Evolutionary conservation across 2,888 invertebrate species (phyloP), one percentile per base, ranked within the genome.

Genomic region (Scrobipalpa atriplicella): DNA sequence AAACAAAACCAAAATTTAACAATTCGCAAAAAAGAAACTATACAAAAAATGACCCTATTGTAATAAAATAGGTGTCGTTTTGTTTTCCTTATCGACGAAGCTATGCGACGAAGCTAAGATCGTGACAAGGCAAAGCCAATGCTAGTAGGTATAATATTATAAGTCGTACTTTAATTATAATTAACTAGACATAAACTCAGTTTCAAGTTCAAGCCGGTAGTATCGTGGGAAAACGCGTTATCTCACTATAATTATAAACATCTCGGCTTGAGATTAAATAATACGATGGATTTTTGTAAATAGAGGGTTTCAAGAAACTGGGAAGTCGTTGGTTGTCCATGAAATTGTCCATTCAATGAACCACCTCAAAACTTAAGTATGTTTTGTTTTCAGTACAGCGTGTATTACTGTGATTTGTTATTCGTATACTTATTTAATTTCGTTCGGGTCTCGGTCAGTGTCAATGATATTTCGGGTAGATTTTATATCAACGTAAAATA

Each of bases 201-300:
- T 70, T 66, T 72, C 72, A 72, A 72, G 72, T 66, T 66, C 70
- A 71, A 58, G 66, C 36, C 36, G 36, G 51, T 61, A 63, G 62
- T 66, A 62, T 65, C 72, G 72, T 72, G 72, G 70, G 72, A 72
- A 72, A 58, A 66, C 62, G 51, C 51, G n/a, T 66, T 66, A 66
- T 64, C 64, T 54, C 19, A 36, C 54, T 38, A 38, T 52, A 63
- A 63, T 63, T 52, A 63, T 63, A 63, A 63, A 36, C 63, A 63
- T 63, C 63, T 9, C 52, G 18, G 52, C 38, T 52, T 52, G 19
- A 18, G 52, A 63, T 38, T 63, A 52, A 52, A 63, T 63, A 63
- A 63, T 63, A 63, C 38, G 47, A 47, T 47, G 21, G 63, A 16
- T 52, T 52, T 63, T 51, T 38, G 63, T 63, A 63, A 63, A 63